phyloP scores from a whole-genome alignment of 2,113 vertebrate genomes.

The Accipiter virgatus region DNA sequence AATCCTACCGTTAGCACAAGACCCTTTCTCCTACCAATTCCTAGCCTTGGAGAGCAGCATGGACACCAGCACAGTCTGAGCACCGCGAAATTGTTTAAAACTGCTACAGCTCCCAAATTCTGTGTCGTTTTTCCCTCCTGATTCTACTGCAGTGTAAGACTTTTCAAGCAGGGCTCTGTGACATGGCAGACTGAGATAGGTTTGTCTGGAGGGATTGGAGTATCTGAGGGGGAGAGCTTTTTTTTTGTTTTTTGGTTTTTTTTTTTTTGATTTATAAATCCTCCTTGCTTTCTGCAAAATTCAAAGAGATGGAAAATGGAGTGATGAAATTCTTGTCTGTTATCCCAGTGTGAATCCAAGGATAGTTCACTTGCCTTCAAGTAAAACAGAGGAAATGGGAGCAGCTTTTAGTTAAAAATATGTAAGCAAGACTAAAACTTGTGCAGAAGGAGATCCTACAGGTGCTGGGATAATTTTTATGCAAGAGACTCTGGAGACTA shows the following conservation, averaged over 20 bases:
- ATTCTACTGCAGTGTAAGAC: background rate
- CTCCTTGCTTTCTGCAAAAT: background rate
- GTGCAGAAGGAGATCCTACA: background rate
- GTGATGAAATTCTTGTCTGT: background rate
- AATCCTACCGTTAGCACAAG: background rate
- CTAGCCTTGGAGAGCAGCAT: background rate
- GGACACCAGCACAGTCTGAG: background rate
- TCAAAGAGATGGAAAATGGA: background rate
- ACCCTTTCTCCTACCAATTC: background rate
- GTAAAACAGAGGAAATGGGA: background rate
- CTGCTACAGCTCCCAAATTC: background rate
- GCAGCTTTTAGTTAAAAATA: background rate
- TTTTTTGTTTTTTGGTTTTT: background rate
- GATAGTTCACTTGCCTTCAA: background rate
- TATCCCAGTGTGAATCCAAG: slow-evolving; percentile 1
- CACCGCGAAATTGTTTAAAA: background rate
- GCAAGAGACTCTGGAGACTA: background rate
- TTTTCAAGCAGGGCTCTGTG: background rate
- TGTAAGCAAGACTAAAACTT: background rate
- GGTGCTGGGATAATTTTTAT: background rate
- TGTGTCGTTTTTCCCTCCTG: accelerated
- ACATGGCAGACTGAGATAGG: background rate
- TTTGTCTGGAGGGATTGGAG: background rate
- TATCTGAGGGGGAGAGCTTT: background rate
- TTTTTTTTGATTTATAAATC: background rate